Percentiles rank a stretch among this genome's conserved stretches.
Evolutionary conservation across 2,113 vertebrate genomes (phyloP).

Genomic region (Catharus minimus): DNA sequence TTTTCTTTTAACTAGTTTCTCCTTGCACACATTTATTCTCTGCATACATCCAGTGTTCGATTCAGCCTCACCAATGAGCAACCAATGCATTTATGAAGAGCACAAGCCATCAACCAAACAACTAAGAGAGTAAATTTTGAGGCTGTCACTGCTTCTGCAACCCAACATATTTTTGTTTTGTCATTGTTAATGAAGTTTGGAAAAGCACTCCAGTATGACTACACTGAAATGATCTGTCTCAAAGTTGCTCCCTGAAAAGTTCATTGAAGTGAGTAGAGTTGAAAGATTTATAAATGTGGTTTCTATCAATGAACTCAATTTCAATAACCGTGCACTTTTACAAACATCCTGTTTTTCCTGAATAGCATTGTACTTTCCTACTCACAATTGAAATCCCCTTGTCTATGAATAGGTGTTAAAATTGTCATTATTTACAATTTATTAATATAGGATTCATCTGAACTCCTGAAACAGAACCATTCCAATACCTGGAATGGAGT

Average conservation of each 20-base stretch:
- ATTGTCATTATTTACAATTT: not conserved
- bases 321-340: not conserved
- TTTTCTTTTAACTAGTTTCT: not conserved
- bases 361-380: not conserved
- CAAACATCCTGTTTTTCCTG: not conserved
- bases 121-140: not conserved
- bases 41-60: accelerated
- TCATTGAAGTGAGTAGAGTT: not conserved
- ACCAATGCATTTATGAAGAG: not conserved
- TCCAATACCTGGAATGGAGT: not conserved
- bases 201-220: not conserved
- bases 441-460: not conserved
- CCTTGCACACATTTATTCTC: not conserved
- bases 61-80: not conserved
- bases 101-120: not conserved
- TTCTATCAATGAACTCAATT: not conserved
- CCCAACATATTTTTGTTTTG: not conserved
- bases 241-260: not conserved
- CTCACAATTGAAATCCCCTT: not conserved
- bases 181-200: not conserved
- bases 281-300: not conserved
- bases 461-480: not conserved
- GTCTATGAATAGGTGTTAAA: not conserved
- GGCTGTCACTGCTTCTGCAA: not conserved
- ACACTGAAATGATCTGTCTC: not conserved